Evolutionary conservation across 1,140 invertebrate genomes (phyloP), one percentile per base, ranked within the genome.

Genomic region (Dryas iulia): DNA sequence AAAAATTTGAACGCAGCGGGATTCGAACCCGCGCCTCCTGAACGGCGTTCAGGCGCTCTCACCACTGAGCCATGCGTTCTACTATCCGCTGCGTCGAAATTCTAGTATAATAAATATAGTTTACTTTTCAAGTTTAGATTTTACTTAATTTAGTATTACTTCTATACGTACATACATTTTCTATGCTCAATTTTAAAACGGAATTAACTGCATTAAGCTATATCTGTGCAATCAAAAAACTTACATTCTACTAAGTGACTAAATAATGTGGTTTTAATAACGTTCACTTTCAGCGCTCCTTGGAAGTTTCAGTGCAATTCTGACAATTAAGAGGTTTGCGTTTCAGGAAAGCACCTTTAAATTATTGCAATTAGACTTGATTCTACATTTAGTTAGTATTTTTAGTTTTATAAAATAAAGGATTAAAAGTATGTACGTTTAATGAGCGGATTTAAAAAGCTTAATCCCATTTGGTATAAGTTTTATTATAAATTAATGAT

Each of bases 211-310:
- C 53, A 26, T 47, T 47, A 56, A 14, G n/a, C 1, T 56, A 12
- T 25, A 56, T 56, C 25, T 56, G 53, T n/a, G 24, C 53, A n/a
- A 25, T 56, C 11, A 56, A 12, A 56, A 26, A 56, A 56, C 1
- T 25, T 56, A 18, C 18, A n/a, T 26, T 14, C 3, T 25, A 14
- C 11, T 56, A 56, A 56, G 53, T 56, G 21, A 26, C 53, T 56
- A 26, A 56, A 24, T 25, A 56, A 56, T 56, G 53, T 56, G 24
- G 53, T 56, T 56, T 56, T 56, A 56, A 56, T 56, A 56, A 25
- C 24, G 53, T 26, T 24, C 53, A 25, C 23, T 56, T 56, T 6
- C 53, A 56, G 53, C 6, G 25, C 53, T 56, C 53, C 53, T 56
- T 56, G 53, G 53, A 56, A 56, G 53, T 56, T 26, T 56, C 53